These are phyloP conservation scores for Ypsolopha scabrella DNA, from an alignment of 2,888 invertebrate species.

Conservation along the genomic window DNA sequence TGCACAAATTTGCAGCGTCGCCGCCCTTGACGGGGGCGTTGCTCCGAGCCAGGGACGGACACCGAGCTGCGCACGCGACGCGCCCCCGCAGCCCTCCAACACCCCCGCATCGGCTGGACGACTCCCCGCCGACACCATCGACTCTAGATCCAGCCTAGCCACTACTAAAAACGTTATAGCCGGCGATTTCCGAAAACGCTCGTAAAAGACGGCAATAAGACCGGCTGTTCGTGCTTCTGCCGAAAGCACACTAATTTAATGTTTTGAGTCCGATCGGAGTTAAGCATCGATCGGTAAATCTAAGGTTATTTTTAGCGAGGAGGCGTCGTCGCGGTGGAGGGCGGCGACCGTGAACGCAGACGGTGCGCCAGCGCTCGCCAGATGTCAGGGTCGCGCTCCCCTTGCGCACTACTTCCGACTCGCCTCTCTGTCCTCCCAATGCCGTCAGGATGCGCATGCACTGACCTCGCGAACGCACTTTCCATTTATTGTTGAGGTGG, in stretches of 20 bases:
- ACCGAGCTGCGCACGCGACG: conserved; percentile 62
- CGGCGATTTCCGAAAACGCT: not conserved
- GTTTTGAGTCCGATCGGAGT: conserved; percentile 18
- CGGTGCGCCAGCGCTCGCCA: conserved; percentile 28
- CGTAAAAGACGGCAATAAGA: not conserved
- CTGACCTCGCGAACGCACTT: conserved; percentile 23
- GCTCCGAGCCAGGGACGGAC: conserved; percentile 67
- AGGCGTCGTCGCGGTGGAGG: conserved; percentile 33
- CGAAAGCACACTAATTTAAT: conserved; percentile 1
- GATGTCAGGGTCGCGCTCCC: conserved; percentile 39
- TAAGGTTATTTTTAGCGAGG: conserved; percentile 48
- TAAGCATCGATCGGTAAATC: conserved; percentile 33
- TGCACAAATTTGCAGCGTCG: conserved; percentile 69
- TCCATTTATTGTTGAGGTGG: conserved; percentile 26
- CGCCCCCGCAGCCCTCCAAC: conserved; percentile 44
- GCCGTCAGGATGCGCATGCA: conserved; percentile 11
- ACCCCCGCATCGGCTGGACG: conserved; percentile 19
- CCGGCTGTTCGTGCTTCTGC: not conserved
- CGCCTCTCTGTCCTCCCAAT: conserved; percentile 4
- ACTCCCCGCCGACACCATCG: not conserved
- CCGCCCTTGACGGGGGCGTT: conserved; percentile 71
- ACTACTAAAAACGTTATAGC: not conserved
- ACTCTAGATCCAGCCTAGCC: not conserved
- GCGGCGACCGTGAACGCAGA: conserved; percentile 48
- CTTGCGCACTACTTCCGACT: conserved; percentile 24